Percentiles rank a stretch among this genome's conserved stretches.
phyloP scores from a whole-genome alignment of 2,113 vertebrate genomes.

The Centropus unirufus region DNA sequence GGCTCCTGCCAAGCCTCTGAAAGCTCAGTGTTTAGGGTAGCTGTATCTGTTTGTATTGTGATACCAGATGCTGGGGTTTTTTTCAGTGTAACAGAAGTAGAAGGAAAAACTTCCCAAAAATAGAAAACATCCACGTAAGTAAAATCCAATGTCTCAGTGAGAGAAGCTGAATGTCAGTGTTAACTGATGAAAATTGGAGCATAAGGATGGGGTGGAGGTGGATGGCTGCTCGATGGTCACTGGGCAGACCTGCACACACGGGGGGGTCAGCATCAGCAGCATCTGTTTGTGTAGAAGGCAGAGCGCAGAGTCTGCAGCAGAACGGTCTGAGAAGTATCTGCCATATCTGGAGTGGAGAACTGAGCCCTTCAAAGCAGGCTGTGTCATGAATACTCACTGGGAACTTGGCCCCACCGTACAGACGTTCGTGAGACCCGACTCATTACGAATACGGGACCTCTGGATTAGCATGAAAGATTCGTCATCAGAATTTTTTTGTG shows the following conservation, averaged over 20 bases:
- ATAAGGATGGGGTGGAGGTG: background rate
- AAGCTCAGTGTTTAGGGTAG: background rate
- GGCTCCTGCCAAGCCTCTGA: slow-evolving; percentile 57
- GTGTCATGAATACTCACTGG: background rate
- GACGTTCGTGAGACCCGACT: background rate
- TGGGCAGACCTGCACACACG: rapidly evolving
- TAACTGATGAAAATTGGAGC: background rate
- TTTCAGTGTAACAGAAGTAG: background rate
- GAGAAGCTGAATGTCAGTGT: background rate
- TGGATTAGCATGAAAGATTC: slow-evolving; percentile 39
- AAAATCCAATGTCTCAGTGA: background rate
- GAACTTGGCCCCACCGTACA: background rate
- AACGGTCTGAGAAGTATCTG: background rate
- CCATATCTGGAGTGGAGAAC: background rate
- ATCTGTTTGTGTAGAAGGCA: background rate
- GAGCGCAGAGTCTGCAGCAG: background rate
- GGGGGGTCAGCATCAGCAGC: background rate
- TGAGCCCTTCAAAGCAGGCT: background rate
- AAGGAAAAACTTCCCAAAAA: background rate
- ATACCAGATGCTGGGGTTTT: slow-evolving; percentile 13
- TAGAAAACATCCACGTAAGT: background rate
- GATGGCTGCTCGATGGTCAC: background rate
- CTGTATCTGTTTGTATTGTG: background rate
- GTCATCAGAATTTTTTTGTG: slow-evolving; percentile 30
- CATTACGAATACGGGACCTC: background rate